Conservation (phyloP, 1,140 invertebrate genomes). For the Myzus persicae region DNA sequence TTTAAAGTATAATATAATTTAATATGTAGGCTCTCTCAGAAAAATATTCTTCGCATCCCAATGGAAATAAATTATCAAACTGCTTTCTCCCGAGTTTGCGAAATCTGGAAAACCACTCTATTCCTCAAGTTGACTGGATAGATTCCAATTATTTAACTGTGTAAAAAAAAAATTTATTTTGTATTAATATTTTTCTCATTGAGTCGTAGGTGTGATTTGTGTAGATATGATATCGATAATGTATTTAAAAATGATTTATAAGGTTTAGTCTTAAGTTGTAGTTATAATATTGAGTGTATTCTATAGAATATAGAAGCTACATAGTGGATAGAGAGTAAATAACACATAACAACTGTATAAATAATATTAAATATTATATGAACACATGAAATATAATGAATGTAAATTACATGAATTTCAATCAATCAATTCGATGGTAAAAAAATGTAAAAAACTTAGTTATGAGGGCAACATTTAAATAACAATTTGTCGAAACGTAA, state of each 20-base stretch:
- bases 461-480: not conserved
- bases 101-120: not conserved
- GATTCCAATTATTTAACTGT: conserved; percentile 3
- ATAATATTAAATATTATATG: not conserved
- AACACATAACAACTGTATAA: not conserved
- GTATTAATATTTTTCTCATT: not conserved
- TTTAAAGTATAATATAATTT: not conserved
- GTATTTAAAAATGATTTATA: not conserved
- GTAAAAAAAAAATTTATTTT: not conserved
- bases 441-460: not conserved
- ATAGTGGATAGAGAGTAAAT: not conserved
- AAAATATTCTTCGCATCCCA: not conserved
- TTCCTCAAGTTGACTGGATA: not conserved
- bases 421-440: not conserved
- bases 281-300: not conserved
- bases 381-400: not conserved
- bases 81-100: not conserved
- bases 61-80: not conserved
- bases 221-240: not conserved
- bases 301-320: not conserved
- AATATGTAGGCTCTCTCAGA: not conserved
- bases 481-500: not conserved
- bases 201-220: not conserved
- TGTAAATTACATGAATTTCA: not conserved
- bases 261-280: not conserved